Evolutionary conservation across 2,797 vertebrate genomes (phyloP).

Genomic region (Poeciliopsis infans): DNA sequence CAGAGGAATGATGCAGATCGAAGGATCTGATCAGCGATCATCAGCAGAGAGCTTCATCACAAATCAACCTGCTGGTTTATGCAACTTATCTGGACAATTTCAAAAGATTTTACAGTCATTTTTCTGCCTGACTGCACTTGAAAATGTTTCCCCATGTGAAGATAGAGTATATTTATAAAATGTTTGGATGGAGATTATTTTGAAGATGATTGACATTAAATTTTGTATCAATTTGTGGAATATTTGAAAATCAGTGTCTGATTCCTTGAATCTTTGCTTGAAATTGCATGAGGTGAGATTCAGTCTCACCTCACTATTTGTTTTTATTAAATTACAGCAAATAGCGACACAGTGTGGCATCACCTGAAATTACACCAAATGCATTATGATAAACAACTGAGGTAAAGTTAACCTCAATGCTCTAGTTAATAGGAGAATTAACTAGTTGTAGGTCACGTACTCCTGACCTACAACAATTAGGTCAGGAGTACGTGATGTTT

Average conservation of each 20-base stretch:
- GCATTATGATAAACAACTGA: too few relatives aligned
- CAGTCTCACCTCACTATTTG: too few relatives aligned
- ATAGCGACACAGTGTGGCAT: too few relatives aligned
- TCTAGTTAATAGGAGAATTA: too few relatives aligned
- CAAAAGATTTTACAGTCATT: background rate
- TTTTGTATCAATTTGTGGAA: constrained; percentile 29
- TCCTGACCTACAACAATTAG: too few relatives aligned
- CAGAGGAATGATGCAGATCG: constrained; percentile 47
- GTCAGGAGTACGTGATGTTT: background rate
- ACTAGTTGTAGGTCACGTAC: too few relatives aligned
- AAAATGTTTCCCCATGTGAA: constrained; percentile 33
- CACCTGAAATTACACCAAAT: too few relatives aligned
- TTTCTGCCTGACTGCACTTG: constrained; percentile 54
- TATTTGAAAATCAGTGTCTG: constrained; percentile 16
- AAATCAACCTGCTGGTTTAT: background rate
- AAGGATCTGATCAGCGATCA: background rate
- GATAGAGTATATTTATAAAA: constrained; percentile 43
- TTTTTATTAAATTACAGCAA: too few relatives aligned
- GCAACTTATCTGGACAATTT: background rate
- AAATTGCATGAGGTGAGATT: background rate
- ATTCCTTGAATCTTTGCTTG: constrained; percentile 27
- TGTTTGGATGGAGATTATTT: constrained; percentile 27
- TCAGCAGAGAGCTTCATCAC: background rate
- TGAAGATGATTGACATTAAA: constrained; percentile 14
- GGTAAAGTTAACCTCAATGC: too few relatives aligned